These are phyloP conservation scores for Cylas formicarius DNA, from an alignment of 1,140 invertebrate genomes.

Conservation along the genomic window DNA sequence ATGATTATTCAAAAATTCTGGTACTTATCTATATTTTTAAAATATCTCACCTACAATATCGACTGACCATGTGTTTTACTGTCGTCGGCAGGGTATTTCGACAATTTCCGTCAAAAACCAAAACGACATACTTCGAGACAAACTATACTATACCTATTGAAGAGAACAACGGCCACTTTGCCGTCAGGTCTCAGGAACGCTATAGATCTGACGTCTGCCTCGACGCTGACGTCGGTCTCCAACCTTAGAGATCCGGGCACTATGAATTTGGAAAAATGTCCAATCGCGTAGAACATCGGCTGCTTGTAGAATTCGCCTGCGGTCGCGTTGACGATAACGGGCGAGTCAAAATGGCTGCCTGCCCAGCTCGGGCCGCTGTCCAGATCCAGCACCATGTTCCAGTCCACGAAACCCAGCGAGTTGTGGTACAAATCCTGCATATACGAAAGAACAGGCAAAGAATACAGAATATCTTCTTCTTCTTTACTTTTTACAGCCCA, in stretches of 20 bases:
- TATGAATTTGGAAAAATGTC: constrained; percentile 58
- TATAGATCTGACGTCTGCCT: constrained; percentile 32
- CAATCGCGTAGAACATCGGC: constrained; percentile 61
- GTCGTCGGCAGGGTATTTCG: no score
- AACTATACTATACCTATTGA: constrained; percentile 21
- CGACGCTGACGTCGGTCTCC: constrained; percentile 17
- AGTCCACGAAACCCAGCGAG: constrained; percentile 62
- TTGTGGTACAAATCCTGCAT: constrained; percentile 50
- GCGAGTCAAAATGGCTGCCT: constrained; percentile 56
- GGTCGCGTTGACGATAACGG: constrained; percentile 55
- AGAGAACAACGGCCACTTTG: constrained; percentile 41
- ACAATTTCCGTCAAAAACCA: no score
- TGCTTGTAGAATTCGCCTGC: constrained; percentile 59
- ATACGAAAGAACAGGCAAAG: no score
- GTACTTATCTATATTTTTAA: no score
- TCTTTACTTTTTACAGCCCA: constrained; percentile 1
- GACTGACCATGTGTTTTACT: no score
- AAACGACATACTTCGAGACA: no score
- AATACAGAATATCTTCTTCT: no score
- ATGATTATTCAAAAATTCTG: no score
- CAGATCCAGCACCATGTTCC: constrained; percentile 63
- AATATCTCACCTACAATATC: no score
- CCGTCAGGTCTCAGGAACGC: constrained; percentile 48
- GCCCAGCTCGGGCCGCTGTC: constrained; percentile 63
- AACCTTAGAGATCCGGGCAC: constrained; percentile 44